These are phyloP conservation scores for Scotopteryx bipunctaria DNA, from an alignment of 2,888 invertebrate genomes.

Conservation along the genomic window DNA sequence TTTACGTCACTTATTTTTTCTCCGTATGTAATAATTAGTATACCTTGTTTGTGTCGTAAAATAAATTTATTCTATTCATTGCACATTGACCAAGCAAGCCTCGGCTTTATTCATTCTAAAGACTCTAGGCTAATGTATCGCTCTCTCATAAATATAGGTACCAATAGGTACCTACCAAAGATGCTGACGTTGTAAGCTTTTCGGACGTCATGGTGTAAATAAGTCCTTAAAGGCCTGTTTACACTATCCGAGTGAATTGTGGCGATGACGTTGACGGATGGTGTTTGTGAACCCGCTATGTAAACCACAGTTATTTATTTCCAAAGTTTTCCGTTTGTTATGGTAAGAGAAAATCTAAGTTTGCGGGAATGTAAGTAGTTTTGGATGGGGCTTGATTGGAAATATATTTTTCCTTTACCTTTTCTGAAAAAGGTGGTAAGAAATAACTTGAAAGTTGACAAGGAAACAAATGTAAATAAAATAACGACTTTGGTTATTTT, in stretches of 20 bases:
- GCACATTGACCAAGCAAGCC: too few relatives aligned
- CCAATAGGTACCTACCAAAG: neutral
- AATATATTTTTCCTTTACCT: neutral
- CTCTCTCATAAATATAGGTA: neutral
- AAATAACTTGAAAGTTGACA: too few relatives aligned
- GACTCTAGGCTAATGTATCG: too few relatives aligned
- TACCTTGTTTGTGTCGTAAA: too few relatives aligned
- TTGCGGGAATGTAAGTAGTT: slow-evolving; percentile 20
- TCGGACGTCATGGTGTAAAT: slow-evolving; percentile 39
- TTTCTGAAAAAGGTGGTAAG: neutral
- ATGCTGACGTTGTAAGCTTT: slow-evolving; percentile 11
- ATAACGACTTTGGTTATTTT: too few relatives aligned
- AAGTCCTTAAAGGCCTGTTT: slow-evolving; percentile 53
- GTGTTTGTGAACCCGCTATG: slow-evolving; percentile 50
- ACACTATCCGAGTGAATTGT: slow-evolving; percentile 58
- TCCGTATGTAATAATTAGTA: too few relatives aligned
- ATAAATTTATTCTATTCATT: too few relatives aligned
- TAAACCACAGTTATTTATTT: slow-evolving; percentile 51
- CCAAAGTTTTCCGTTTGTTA: slow-evolving; percentile 37
- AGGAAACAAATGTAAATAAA: too few relatives aligned
- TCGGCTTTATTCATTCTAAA: too few relatives aligned
- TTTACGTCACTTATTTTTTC: too few relatives aligned
- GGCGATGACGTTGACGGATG: slow-evolving; percentile 60
- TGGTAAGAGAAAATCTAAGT: slow-evolving; percentile 21
- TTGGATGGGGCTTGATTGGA: slow-evolving; percentile 15